A percentile compares a stretch with the other conserved stretches of the same genome.
Evolutionary conservation across 1,140 invertebrate species (phyloP).

Genomic region (Tetramorium simillimum): DNA sequence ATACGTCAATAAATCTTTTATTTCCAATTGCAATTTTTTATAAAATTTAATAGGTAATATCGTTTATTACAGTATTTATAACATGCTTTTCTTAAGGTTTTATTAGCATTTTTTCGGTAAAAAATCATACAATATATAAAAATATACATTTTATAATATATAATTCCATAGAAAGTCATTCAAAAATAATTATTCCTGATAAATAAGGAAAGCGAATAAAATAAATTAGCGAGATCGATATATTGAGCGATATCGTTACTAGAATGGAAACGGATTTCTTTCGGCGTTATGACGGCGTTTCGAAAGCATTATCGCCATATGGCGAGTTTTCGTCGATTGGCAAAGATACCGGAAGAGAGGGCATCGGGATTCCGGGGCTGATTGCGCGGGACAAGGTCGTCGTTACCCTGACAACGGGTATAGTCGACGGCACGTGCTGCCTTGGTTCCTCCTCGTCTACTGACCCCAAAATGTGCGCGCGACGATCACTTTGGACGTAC

Average conservation of each 20-base stretch:
- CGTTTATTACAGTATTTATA: background rate
- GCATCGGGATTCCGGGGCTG: conserved; percentile 77
- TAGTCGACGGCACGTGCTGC: conserved; percentile 80
- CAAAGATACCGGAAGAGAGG: conserved; percentile 75
- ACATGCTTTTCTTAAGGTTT: background rate
- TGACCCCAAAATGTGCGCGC: conserved; percentile 65
- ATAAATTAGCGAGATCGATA: background rate
- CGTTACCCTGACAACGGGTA: conserved; percentile 82
- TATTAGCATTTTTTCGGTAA: background rate
- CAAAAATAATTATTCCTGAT: background rate
- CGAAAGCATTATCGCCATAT: conserved; percentile 66
- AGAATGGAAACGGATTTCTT: conserved; percentile 15
- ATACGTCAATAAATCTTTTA: background rate
- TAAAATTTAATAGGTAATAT: background rate
- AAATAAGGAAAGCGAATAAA: background rate
- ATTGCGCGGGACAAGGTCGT: conserved; percentile 85
- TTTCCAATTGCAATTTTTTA: background rate
- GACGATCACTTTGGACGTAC: conserved; percentile 66
- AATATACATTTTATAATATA: background rate
- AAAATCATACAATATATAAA: background rate
- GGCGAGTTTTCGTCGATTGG: conserved; percentile 58
- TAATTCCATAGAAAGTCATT: background rate
- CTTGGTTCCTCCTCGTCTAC: conserved; percentile 59
- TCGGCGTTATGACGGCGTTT: background rate
- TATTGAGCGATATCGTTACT: background rate